Base-by-base conservation (phyloP, 2,888 invertebrate genomes). In the Ptilodon capucinus region DNA sequence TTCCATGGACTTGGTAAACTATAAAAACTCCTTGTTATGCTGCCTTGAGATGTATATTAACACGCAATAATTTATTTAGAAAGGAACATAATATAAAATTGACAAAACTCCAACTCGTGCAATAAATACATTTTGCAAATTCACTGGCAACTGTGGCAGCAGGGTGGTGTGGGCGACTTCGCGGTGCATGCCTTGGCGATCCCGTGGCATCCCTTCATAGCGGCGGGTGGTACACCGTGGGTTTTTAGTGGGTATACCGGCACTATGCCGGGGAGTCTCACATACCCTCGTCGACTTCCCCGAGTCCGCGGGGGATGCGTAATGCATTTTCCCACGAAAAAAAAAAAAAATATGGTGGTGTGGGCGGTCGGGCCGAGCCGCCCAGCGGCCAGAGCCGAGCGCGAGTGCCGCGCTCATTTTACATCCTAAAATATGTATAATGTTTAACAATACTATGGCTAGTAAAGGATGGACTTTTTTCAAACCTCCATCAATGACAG, bases 81-180 rank as follows among this genome's bases (percentile, higher is more conserved):
- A 85, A 83, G 80, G 84, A 85, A 83, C 83, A 79, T 79, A 84
- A 84, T 69, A 79, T 78, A 79, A 83, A 84, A 79, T 81, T 81
- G 75, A 75, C 79, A 84, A 81, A 84, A 82, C 74, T 80, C 81
- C 79, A 84, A 81, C 77, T 72, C 69, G 68, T 71, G 58, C 67
- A 71, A 71, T 74, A 73, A 72, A 74, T 65, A 74, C 68, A 65
- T 69, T 77, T 76, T 72, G 67, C 68, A 60, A 64, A 68, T 79
- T 70, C 62, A 78, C 70, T 72, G 65, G 69, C 56, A 64, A 69
- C n/a, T n/a, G n/a, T n/a, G n/a, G n/a, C n/a, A n/a, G n/a, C n/a
- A n/a, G n/a, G n/a, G n/a, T n/a, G n/a, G n/a, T n/a, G n/a, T n/a
- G n/a, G n/a, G n/a, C n/a, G n/a, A n/a, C n/a, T n/a, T n/a, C n/a